Evolutionary conservation across 2,113 vertebrate genomes (phyloP).

Genomic region (Pithys albifrons): DNA sequence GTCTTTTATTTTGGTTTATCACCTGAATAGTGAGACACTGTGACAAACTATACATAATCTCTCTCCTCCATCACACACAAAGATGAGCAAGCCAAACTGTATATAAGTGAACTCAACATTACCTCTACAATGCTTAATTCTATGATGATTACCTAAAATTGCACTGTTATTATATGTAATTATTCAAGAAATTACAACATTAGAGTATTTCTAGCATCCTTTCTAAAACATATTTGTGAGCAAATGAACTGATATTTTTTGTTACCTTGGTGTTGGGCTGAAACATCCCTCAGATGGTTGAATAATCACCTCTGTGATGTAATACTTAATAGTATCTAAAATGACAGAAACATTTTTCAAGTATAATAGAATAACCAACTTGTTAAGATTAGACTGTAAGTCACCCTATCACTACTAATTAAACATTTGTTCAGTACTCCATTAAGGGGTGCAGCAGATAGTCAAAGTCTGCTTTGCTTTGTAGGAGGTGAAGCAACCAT

Average conservation of each 20-base stretch:
- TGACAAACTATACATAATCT: neutral
- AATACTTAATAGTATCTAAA: constrained; percentile 87
- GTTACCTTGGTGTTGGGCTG: constrained; percentile 72
- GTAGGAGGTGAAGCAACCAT: neutral
- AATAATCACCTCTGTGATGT: constrained; percentile 88
- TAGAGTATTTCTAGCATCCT: neutral
- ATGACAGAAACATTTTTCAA: constrained; percentile 33
- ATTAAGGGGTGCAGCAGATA: neutral
- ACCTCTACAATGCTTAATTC: neutral
- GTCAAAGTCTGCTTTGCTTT: neutral
- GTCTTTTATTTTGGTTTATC: neutral
- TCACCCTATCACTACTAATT: neutral
- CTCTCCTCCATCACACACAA: neutral
- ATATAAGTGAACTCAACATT: neutral
- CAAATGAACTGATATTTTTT: neutral
- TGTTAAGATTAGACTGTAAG: neutral
- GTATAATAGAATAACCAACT: neutral
- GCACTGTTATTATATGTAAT: neutral
- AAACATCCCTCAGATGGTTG: constrained; percentile 69
- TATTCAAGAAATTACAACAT: neutral
- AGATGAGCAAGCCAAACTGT: neutral
- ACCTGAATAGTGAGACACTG: neutral
- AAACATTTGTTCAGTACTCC: neutral
- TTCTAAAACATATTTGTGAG: neutral
- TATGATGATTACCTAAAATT: neutral